phyloP scores from a whole-genome alignment of 2,888 invertebrate genomes.

The Dinocampus coccinellae region DNA sequence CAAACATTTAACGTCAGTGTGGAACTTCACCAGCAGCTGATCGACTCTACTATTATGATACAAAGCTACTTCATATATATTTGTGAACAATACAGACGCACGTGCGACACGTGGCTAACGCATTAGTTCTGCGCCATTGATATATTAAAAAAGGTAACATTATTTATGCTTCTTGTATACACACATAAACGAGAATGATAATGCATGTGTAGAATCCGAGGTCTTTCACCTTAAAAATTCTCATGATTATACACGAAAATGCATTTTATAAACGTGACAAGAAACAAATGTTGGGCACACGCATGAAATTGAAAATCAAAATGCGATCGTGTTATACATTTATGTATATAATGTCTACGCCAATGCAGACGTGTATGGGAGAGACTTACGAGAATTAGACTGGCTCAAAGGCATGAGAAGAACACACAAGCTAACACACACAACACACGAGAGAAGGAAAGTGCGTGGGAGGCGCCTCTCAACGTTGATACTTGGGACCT shows the following conservation, averaged over 20 bases:
- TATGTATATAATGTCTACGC: constrained; percentile 13
- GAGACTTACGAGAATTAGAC: constrained; percentile 29
- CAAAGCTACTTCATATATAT: neutral
- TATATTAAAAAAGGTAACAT: neutral
- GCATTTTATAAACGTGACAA: neutral
- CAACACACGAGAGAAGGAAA: constrained; percentile 14
- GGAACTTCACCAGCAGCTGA: constrained; percentile 7
- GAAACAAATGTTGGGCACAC: neutral
- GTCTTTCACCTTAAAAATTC: neutral
- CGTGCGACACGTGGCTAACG: constrained; percentile 27
- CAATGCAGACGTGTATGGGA: neutral
- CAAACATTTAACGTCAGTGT: neutral
- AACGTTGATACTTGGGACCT: constrained; percentile 29
- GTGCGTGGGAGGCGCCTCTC: constrained; percentile 22
- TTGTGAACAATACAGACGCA: constrained; percentile 2
- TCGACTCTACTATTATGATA: neutral
- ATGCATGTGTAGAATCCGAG: neutral
- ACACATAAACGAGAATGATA: neutral
- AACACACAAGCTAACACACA: constrained; percentile 23
- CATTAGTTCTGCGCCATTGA: neutral
- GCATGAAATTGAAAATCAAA: neutral
- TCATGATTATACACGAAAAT: neutral
- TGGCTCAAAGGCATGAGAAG: constrained; percentile 13
- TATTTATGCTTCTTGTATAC: neutral
- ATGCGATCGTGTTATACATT: neutral